Percentiles rank a stretch among this genome's conserved stretches.
phyloP scores from a whole-genome alignment of 2,797 vertebrate species.

The Alauda arvensis region DNA sequence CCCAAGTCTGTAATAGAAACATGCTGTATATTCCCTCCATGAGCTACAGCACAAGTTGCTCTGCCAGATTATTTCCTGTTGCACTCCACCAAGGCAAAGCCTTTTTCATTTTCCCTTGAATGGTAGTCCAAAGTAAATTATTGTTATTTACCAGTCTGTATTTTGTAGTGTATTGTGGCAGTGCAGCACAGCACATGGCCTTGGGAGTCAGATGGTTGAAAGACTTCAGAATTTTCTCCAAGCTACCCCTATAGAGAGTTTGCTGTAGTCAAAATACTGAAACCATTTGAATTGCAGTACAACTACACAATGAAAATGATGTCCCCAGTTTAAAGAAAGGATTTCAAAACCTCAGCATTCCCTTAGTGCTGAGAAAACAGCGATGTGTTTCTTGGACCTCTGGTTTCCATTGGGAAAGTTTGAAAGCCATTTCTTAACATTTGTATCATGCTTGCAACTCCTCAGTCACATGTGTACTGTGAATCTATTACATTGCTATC shows the following conservation, averaged over 20 bases:
- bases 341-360: background rate
- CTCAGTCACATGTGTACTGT: background rate
- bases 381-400: background rate
- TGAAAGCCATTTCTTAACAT: background rate
- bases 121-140: background rate
- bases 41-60: background rate
- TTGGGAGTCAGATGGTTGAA: background rate
- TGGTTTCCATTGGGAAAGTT: background rate
- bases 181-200: background rate
- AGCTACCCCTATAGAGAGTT: background rate
- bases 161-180: background rate
- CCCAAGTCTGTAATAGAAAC: background rate
- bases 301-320: background rate
- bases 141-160: background rate
- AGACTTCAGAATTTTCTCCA: background rate
- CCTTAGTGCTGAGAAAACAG: background rate
- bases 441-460: background rate
- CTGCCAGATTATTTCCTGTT: conserved; percentile 36
- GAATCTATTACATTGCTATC: background rate
- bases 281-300: background rate
- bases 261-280: background rate
- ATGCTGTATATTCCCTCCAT: background rate
- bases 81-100: background rate
- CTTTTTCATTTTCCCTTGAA: background rate
- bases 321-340: background rate